Evolutionary conservation across 2,888 invertebrate genomes (phyloP), one percentile per base, ranked within the genome.

Genomic region (Bombylius major): DNA sequence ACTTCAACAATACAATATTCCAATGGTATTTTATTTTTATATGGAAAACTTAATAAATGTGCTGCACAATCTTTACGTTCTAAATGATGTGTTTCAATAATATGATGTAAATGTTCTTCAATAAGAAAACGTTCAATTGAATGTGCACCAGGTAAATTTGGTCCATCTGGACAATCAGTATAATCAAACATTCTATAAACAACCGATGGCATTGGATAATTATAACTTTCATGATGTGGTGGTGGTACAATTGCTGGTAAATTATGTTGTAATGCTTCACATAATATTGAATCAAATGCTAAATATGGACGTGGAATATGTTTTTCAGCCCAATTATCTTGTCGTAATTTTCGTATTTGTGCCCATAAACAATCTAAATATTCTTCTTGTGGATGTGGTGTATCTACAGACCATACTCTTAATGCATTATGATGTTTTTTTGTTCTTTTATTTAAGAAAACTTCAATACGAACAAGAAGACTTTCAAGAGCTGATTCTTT

Each of bases 1-100:
- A 95, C 91, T 79, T 99, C 99, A 0, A 98, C 93, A 61, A 99
- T 94, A 73, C 98, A 95, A 73, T 99, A 98, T 70, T 98, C 97
- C 55, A 99, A 73, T 0, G 99, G 98, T 60, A 99, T 90, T 75
- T 95, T 95, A 14, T 86, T 82, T 75, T 92, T 92, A 68, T 92
- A 90, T 0, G 93, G 92, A 67, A 97, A 96, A 67, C 89, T 89
- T 39, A 99, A 76, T 32, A 99, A 76, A 66, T 92, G 87, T 0
- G 89, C 89, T 1, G 97, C 95, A 76, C 98, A 98, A 69, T 94
- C 93, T 73, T 97, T 97, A 53, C 98, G 79, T 70, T 98, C 97
- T 39, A 83, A 73, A 66, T 86, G 86, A 73, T 90, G 84, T 60
- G 89, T 86, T 69, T 93, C 87, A 61, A 99, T 82, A 45, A 98